Percentiles rank a stretch among this genome's conserved stretches.
Conservation (phyloP, 2,797 vertebrate genomes). For the Macrochelys suwanniensis region DNA sequence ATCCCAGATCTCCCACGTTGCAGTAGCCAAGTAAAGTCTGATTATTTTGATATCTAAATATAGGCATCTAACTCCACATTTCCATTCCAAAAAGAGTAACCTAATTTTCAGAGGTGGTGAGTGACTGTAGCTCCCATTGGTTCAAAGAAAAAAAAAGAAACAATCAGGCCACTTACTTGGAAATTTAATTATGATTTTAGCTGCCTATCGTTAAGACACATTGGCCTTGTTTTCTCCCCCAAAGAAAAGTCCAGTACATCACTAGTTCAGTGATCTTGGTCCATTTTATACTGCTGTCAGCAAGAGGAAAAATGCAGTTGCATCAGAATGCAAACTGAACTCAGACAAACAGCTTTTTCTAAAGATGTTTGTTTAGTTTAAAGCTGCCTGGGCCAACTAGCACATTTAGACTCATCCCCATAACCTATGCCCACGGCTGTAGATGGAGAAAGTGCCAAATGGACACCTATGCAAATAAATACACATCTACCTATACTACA, state of each 20-base stretch:
- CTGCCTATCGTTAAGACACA: neutral
- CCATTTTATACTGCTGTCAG: neutral
- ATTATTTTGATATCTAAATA: neutral
- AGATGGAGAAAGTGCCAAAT: neutral
- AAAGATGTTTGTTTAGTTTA: neutral
- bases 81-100: neutral
- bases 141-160: neutral
- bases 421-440: neutral
- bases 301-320: neutral
- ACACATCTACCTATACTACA: neutral
- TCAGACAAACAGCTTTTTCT: neutral
- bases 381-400: slow-evolving; percentile 15
- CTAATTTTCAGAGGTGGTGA: neutral
- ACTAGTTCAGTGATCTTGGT: neutral
- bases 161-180: neutral
- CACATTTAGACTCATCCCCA: neutral
- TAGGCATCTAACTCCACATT: neutral
- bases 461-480: slow-evolving; percentile 13
- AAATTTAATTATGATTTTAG: neutral
- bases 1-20: neutral
- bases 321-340: neutral
- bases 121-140: neutral
- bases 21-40: neutral
- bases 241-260: neutral
- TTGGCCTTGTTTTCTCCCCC: neutral